Percentiles rank a stretch among this genome's conserved stretches.
These are phyloP conservation scores for Agrotis puta DNA, from an alignment of 2,888 invertebrate species.

Conservation along the genomic window DNA sequence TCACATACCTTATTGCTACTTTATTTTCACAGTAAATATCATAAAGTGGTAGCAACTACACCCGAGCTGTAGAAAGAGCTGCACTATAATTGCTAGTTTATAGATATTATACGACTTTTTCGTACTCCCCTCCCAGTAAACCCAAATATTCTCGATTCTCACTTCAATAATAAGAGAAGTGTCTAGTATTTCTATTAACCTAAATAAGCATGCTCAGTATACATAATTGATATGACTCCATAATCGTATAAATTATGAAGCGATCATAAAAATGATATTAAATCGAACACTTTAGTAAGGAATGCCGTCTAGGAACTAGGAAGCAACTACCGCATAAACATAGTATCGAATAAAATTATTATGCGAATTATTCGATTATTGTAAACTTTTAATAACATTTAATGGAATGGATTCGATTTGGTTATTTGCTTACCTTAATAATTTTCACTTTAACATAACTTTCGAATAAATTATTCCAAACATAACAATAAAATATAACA, in stretches of 20 bases:
- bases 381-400: background rate
- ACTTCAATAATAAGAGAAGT: background rate
- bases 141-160: background rate
- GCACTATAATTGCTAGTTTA: background rate
- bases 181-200: background rate
- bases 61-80: too few relatives aligned
- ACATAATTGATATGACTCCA: conserved; percentile 56
- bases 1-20: background rate
- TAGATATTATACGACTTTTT: background rate
- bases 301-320: conserved; percentile 66
- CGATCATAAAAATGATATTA: conserved; percentile 55
- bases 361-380: conserved; percentile 28
- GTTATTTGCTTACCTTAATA: background rate
- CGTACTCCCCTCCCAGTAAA: background rate
- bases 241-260: conserved; percentile 77
- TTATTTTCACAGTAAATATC: too few relatives aligned
- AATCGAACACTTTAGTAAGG: conserved; percentile 63
- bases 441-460: background rate
- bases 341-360: conserved; percentile 25
- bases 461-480: conserved; percentile 18
- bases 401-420: conserved; percentile 42
- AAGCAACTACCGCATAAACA: conserved; percentile 54
- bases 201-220: conserved; percentile 24
- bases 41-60: too few relatives aligned
- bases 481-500: conserved; percentile 30